Base-by-base conservation (phyloP, 2,888 invertebrate species). In the Amphipyra tragopoginis region DNA sequence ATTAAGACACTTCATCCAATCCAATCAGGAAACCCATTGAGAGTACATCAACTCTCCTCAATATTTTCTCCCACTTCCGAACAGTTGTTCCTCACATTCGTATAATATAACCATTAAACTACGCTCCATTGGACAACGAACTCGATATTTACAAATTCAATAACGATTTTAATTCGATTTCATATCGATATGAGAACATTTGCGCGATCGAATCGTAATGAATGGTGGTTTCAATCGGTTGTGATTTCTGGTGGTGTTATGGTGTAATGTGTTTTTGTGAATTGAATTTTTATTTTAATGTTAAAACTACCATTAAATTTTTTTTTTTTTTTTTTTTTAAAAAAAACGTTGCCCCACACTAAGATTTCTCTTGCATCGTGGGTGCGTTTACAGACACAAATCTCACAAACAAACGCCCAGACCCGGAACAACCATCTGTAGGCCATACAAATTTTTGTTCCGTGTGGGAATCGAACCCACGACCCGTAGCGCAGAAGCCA, bases 141-240 rank as follows among this genome's bases (percentile, higher is more conserved):
- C 79, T 80, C 79, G 78, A 80, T 83, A 85, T 79, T 81, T 72
- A 76, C 73, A 75, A 72, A 85, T 83, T 81, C 81, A 80, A 87
- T 84, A 87, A 86, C 88, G 87, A 89, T 89, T 90, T 86, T 86
- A 88, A 92, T 92, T 91, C 85, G 87, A 90, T 90, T 90, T 82
- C 75, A 83, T 84, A 88, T 87, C 85, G 85, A 86, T 85, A 84
- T 79, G 76, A 80, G 82, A 79, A 76, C 81, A 79, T 82, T 85
- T 80, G 82, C 81, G 77, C 82, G 65, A 77, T 77, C 65, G 67
- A 72, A 56, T 65, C 36, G 51, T 54, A 79, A 85, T 81, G 62
- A 82, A 87, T 85, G 78, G 80, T 51, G 63, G 60, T 82, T 77
- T 63, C 51, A 77, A 86, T 80, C 69, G 81, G 71, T 84, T 83